Evolutionary conservation across 35 echinoderm and acorn worm species (phyloP).

Genomic region (Heliocidaris erythrogramma): DNA sequence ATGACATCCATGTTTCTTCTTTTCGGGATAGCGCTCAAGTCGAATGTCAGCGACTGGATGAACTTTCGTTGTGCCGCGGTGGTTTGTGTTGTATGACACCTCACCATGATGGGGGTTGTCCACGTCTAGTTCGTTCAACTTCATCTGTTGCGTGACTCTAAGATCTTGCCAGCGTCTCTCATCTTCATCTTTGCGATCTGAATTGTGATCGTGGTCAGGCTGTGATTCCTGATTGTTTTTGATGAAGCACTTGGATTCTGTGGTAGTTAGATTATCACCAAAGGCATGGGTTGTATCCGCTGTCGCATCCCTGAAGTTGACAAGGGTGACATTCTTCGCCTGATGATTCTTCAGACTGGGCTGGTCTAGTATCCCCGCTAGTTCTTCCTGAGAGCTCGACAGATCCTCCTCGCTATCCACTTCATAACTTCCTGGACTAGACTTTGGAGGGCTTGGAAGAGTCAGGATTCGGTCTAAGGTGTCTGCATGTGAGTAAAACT

Average conservation of each 20-base stretch:
- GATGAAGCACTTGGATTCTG: neutral
- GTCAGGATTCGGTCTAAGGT: neutral
- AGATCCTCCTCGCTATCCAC: neutral
- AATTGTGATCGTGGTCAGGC: neutral
- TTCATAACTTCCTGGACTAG: neutral
- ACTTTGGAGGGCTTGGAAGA: slow-evolving; percentile 18
- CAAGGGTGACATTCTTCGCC: neutral
- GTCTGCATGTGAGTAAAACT: neutral
- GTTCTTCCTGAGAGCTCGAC: slow-evolving; percentile 22
- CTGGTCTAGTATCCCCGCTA: neutral
- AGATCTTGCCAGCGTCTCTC: neutral
- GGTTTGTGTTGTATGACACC: neutral
- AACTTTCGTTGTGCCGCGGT: neutral
- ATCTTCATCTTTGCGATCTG: neutral
- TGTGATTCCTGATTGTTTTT: neutral
- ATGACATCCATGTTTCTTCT: neutral
- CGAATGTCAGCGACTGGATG: neutral
- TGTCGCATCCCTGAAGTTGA: neutral
- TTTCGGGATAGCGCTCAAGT: neutral
- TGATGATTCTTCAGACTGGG: neutral
- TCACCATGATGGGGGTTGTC: neutral
- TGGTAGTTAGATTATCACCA: neutral
- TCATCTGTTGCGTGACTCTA: neutral
- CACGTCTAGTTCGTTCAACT: neutral
- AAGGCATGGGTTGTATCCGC: neutral